Conservation (phyloP, 2,888 invertebrate species). For the Sylvicola cinctus region DNA sequence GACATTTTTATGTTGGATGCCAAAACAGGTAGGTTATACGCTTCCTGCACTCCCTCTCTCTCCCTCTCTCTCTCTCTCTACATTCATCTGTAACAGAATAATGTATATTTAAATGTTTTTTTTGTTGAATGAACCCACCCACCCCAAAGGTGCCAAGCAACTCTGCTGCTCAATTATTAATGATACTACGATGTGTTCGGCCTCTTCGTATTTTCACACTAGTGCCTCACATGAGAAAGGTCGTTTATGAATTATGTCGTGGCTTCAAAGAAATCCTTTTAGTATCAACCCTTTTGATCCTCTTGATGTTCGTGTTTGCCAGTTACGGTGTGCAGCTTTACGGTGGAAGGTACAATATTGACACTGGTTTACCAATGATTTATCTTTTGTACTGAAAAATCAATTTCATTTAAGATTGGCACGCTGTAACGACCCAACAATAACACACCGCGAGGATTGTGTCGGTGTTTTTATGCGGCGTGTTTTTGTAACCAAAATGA, state of each 20-base stretch:
- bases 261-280: constrained; percentile 97
- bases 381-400: no score
- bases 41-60: no score
- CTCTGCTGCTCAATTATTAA: constrained; percentile 81
- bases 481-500: constrained; percentile 97
- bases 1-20: constrained; percentile 95
- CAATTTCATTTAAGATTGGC: constrained; percentile 18
- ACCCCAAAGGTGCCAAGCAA: constrained; percentile 63
- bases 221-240: constrained; percentile 98
- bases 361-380: no score
- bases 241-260: constrained; percentile 92
- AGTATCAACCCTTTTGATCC: constrained; percentile 81
- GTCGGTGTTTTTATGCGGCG: constrained; percentile 88
- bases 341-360: constrained; percentile 66
- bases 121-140: constrained; percentile 8
- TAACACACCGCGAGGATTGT: constrained; percentile 37
- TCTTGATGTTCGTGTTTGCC: constrained; percentile 98
- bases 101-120: background rate
- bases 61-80: no score
- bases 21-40: constrained; percentile 25
- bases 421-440: constrained; percentile 73
- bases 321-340: constrained; percentile 97
- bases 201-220: constrained; percentile 93
- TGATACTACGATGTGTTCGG: constrained; percentile 90
- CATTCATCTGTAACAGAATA: no score